Percentiles rank a stretch among this genome's conserved stretches.
Conservation (phyloP, 2,797 vertebrate genomes). For the Streptopelia turtur region DNA sequence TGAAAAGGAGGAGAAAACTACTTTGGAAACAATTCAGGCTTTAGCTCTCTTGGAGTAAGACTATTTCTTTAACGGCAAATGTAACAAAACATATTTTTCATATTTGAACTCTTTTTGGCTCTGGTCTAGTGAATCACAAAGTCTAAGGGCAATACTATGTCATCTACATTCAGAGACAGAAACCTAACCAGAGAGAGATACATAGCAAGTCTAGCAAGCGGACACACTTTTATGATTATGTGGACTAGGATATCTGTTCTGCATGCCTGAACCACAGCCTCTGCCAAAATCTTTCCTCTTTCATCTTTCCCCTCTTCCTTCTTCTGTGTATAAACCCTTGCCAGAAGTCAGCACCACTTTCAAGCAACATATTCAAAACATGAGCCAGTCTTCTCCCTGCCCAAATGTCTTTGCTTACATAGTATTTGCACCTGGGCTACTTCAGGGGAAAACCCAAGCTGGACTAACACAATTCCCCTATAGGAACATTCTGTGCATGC, state of each 20-base stretch:
- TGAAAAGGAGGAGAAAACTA: conserved; percentile 27
- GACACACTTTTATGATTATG: conserved; percentile 62
- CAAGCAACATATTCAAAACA: neutral
- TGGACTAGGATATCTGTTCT: conserved; percentile 52
- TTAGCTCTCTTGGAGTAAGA: neutral
- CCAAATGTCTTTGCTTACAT: neutral
- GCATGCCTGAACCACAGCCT: conserved; percentile 39
- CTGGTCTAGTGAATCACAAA: neutral
- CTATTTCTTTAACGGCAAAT: conserved; percentile 4
- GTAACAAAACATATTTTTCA: conserved; percentile 14
- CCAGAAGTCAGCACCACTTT: conserved; percentile 16
- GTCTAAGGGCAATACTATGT: conserved; percentile 11
- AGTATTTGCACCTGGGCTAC: conserved; percentile 51
- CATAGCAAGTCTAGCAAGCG: conserved; percentile 13
- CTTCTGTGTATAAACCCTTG: neutral
- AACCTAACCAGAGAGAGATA: conserved; percentile 19
- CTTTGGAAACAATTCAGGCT: neutral
- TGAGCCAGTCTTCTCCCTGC: neutral
- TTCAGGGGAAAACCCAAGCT: conserved; percentile 44
- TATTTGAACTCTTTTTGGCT: conserved; percentile 35
- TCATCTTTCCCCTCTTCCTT: neutral
- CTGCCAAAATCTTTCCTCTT: conserved; percentile 51
- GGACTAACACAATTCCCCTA: neutral
- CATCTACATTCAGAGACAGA: conserved; percentile 45
- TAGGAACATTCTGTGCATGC: conserved; percentile 46